phyloP scores from a whole-genome alignment of 2,113 vertebrate species.

The Sitta europaea region DNA sequence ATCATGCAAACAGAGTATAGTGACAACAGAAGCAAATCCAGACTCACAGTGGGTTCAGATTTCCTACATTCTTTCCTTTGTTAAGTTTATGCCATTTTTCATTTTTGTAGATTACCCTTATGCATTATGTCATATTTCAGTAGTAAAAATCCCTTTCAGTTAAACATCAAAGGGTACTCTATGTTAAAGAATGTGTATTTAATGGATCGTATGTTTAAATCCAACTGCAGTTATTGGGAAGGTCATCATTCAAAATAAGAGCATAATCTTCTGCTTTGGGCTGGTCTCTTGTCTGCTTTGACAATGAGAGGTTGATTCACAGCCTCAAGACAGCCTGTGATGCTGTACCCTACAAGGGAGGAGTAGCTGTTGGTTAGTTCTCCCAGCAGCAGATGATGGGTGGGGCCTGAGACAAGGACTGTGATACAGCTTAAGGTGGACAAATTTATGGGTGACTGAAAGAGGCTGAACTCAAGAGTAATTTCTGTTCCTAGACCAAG shows the following conservation, averaged over 20 bases:
- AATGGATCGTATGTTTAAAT: neutral
- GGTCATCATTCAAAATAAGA: neutral
- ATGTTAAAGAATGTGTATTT: neutral
- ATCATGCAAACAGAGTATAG: neutral
- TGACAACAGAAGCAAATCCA: neutral
- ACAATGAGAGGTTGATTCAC: neutral
- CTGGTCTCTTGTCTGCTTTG: neutral
- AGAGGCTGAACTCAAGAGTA: neutral
- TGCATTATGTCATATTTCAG: neutral
- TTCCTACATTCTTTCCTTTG: slow-evolving; percentile 6
- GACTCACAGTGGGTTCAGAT: neutral
- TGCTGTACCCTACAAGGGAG: neutral
- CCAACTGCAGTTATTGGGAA: neutral
- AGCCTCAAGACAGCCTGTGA: neutral
- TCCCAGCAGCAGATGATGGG: neutral
- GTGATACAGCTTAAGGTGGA: neutral
- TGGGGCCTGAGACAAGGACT: neutral
- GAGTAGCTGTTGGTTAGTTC: neutral
- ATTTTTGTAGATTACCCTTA: neutral
- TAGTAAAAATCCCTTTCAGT: neutral
- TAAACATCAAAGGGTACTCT: neutral
- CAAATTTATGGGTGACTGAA: neutral
- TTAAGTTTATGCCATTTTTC: neutral
- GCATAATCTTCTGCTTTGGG: neutral
- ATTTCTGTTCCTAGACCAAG: neutral